Percentiles rank a stretch among this genome's conserved stretches.
Evolutionary conservation across 2,888 invertebrate genomes (phyloP).

Genomic region (Phyllotreta cruciferae): DNA sequence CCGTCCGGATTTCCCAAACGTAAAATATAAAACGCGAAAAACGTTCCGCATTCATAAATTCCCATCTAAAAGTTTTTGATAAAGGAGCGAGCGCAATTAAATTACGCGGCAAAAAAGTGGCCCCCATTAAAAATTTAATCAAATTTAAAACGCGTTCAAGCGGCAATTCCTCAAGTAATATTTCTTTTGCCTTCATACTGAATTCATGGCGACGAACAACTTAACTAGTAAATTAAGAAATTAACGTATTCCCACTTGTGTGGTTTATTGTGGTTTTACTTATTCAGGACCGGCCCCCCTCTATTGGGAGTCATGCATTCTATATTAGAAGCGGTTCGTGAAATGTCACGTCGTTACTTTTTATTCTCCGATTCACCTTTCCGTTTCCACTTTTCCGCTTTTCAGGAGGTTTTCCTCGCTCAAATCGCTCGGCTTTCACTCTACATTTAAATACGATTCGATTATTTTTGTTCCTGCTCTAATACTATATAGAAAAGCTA

Average conservation of each 20-base stretch:
- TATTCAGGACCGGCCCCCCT: constrained; percentile 55
- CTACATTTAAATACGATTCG: constrained; percentile 19
- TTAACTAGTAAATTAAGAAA: constrained; percentile 62
- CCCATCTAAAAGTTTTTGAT: constrained; percentile 26
- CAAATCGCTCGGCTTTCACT: constrained; percentile 15
- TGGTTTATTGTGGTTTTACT: constrained; percentile 60
- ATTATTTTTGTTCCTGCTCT: constrained; percentile 7
- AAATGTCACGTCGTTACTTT: constrained; percentile 55
- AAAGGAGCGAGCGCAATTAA: constrained; percentile 37
- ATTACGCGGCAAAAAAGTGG: constrained; percentile 40
- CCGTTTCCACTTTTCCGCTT: constrained; percentile 22
- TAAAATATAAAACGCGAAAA: constrained; percentile 24
- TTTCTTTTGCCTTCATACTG: constrained; percentile 55
- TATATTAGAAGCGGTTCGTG: constrained; percentile 56
- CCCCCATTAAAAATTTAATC: constrained; percentile 53
- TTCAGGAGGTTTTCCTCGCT: constrained; percentile 7
- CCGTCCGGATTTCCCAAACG: constrained; percentile 15
- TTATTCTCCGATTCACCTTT: constrained; percentile 42
- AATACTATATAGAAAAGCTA: neutral
- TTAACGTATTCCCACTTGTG: constrained; percentile 62
- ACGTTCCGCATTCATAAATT: constrained; percentile 31
- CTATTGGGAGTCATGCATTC: constrained; percentile 58
- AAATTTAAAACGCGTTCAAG: constrained; percentile 56
- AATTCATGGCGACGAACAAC: constrained; percentile 59
- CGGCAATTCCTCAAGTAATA: constrained; percentile 59